Percentiles rank a stretch among this genome's conserved stretches.
Conservation (phyloP, 2,113 vertebrate species). For the Lepus americanus region DNA sequence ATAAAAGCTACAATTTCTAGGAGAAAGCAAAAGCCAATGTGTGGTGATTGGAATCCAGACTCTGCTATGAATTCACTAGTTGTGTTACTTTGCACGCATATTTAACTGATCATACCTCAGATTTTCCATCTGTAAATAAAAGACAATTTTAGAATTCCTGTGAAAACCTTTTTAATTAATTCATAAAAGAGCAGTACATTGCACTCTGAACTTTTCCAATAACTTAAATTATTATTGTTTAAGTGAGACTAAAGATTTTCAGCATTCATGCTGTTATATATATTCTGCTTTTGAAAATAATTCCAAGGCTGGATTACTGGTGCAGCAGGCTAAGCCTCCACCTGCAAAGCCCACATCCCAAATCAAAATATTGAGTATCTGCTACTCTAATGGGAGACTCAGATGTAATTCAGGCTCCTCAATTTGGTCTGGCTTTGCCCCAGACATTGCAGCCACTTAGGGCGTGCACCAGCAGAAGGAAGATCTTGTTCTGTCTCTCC, state of each 20-base stretch:
- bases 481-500: too few relatives aligned
- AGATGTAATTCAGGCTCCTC: too few relatives aligned
- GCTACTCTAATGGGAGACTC: too few relatives aligned
- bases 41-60: neutral
- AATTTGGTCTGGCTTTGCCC: too few relatives aligned
- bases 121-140: neutral
- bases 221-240: neutral
- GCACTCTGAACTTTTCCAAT: neutral
- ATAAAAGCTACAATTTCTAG: neutral
- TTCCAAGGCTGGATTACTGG: too few relatives aligned
- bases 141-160: neutral
- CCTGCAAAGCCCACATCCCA: too few relatives aligned
- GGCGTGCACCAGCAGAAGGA: too few relatives aligned
- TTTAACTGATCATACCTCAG: neutral
- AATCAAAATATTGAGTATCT: too few relatives aligned
- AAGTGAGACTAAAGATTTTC: neutral
- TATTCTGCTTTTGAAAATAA: slow-evolving; percentile 41
- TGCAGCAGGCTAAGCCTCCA: too few relatives aligned
- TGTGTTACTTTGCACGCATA: neutral
- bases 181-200: neutral
- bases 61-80: neutral
- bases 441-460: too few relatives aligned
- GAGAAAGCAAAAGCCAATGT: neutral
- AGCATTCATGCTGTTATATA: neutral
- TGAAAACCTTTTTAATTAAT: neutral